Conservation (phyloP, 2,888 invertebrate species). For the Cinara cedri region DNA sequence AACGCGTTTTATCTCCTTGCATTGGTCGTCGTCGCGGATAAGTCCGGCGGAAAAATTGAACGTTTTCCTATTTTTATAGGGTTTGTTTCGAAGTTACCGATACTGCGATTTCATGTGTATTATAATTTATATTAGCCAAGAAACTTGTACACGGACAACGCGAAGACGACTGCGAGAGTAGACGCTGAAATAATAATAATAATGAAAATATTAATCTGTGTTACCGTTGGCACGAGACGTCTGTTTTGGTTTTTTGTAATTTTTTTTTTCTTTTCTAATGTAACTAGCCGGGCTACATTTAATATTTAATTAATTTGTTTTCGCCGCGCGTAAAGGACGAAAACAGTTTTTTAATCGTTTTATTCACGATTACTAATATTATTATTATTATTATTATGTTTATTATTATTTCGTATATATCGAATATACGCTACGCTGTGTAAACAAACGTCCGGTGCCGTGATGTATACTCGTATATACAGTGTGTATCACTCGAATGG, state of each 20-base stretch:
- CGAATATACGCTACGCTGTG: neutral
- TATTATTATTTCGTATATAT: neutral
- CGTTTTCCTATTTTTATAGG: neutral
- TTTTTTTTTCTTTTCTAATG: neutral
- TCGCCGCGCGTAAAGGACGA: conserved; percentile 7
- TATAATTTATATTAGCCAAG: too few relatives aligned
- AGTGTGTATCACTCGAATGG: neutral
- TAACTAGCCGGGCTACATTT: conserved; percentile 24
- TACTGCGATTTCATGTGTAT: too few relatives aligned
- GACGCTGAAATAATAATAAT: conserved; percentile 1
- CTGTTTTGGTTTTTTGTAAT: conserved; percentile 35
- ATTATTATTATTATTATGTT: neutral
- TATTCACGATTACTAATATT: neutral
- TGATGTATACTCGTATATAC: neutral
- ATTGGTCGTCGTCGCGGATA: too few relatives aligned
- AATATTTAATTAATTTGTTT: conserved; percentile 46
- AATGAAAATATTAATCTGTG: conserved; percentile 29
- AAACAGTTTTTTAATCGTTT: conserved; percentile 8
- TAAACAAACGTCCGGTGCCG: neutral
- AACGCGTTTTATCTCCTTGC: too few relatives aligned
- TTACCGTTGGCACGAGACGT: conserved; percentile 42
- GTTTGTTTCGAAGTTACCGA: conserved; percentile 22
- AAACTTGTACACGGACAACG: too few relatives aligned
- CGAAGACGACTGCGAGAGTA: too few relatives aligned
- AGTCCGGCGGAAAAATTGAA: too few relatives aligned